Base-by-base conservation (phyloP, 2,113 vertebrate genomes). In the Ahaetulla prasina region DNA sequence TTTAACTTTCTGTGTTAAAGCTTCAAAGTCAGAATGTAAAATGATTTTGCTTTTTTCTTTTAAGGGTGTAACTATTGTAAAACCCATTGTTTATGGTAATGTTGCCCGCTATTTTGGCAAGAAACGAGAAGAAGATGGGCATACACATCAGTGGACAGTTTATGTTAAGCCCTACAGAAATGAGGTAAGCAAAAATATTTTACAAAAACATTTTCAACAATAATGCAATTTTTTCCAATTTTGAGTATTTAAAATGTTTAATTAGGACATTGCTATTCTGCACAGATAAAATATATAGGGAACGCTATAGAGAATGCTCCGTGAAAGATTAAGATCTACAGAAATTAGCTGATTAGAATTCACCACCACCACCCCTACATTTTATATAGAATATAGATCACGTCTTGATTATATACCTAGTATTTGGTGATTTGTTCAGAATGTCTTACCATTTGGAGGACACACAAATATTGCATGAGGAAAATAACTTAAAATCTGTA, bases 101-200 rank as follows among this genome's bases (percentile, higher is more conserved):
- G 98, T 99, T 11, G 99, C 99, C 35, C 98, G 98, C 63, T 99
- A 99, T 95, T 99, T 99, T 89, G 99, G 99, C 47, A 99, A 99
- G 97, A 99, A 99, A 87, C 96, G 99, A 49, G 99, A 99, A 92
- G 99, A 99, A 85, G 99, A 99, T 6, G 99, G 99, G 0, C 99
- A 99, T 94, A 99, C 99, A 0, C 99, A 99, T 93, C 99, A 99
- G 96, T 99, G 99, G 99, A 99, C 99, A 23, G 99, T 99, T 0
- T 99, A 99, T 8, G 99, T 99, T 55, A 99, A 99, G 94, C 99
- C 99, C 0, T 99, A 99, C 95, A 98, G 98, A 85, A 99, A 99
- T 90, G 99, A 99, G 98, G 99, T 99, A 57, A 1, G 92, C 10
- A 55, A 87, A 74, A 85, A 49, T 92, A n/a, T 30, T 74, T 47